These are phyloP conservation scores for Terebella lapidaria DNA, from an alignment of 2,888 invertebrate genomes.

Conservation along the genomic window DNA sequence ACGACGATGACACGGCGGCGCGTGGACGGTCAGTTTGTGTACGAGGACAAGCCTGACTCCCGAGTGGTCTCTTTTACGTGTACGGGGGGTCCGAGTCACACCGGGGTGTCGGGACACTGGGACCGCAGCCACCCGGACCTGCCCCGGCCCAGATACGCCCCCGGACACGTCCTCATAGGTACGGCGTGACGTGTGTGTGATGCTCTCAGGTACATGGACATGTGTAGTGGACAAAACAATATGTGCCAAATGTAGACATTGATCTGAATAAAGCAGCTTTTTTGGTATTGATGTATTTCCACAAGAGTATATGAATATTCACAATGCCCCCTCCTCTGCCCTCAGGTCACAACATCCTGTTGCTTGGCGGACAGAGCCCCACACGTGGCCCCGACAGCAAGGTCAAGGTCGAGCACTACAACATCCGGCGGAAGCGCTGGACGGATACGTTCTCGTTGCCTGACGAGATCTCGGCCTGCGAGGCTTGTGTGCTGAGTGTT, in stretches of 20 bases:
- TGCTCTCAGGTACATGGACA: too few species aligned
- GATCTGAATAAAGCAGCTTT: too few species aligned
- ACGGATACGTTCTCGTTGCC: not conserved
- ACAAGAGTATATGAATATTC: too few species aligned
- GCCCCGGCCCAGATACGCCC: not conserved
- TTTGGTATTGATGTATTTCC: too few species aligned
- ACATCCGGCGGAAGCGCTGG: not conserved
- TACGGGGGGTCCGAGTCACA: too few species aligned
- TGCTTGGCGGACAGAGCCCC: not conserved
- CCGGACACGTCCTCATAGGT: not conserved
- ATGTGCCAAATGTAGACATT: too few species aligned
- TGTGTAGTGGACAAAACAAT: too few species aligned
- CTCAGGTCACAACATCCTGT: not conserved
- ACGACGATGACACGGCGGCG: too few species aligned
- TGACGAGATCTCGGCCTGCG: slow-evolving; percentile 19
- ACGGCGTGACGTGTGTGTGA: too few species aligned
- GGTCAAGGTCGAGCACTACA: not conserved
- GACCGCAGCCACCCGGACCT: not conserved
- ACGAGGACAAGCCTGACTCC: too few species aligned
- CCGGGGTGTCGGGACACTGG: not conserved
- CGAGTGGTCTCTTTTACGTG: too few species aligned
- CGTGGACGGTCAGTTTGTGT: too few species aligned
- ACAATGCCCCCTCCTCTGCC: not conserved
- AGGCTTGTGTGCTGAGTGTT: slow-evolving; percentile 32
- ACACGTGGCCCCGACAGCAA: not conserved